Evolutionary conservation across 2,113 vertebrate species (phyloP), one percentile per base, ranked within the genome.

Genomic region (Gavia stellata): DNA sequence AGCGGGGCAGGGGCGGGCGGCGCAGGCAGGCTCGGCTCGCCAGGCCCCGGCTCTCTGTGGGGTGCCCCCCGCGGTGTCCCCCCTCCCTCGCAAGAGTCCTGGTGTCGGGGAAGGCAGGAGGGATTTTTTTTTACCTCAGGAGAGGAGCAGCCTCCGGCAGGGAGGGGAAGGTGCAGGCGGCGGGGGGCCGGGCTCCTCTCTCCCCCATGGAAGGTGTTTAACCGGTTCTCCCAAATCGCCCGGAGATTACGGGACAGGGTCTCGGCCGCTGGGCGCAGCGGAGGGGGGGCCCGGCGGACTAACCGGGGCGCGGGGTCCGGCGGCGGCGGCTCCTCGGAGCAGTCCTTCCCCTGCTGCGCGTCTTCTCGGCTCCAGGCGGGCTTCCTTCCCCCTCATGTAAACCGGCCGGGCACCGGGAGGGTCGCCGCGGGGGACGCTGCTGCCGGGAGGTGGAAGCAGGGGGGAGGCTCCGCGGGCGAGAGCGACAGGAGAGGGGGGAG

Each of bases 131-230:
- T 97, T 97, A 97, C 97, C 97, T 97, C 97, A 97, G 94, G 87
- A 95, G 95, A 93, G 97, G 87, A 91, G 96, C 97, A 90, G 96
- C 90, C 97, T 97, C 96, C 95, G 59, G 88, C 95, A 86, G 86
- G 96, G 97, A 96, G 96, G 96, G 94, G 88, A 94, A 86, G 95
- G 94, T 80, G 91, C 91, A 90, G 93, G 94, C 94, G 91, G 97
- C 96, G 96, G 94, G 92, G 96, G 94, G 91, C 87, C 94, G 94
- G 96, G 96, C 95, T 98, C 98, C 97, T 98, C 96, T 98, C 97
- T 98, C 98, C 98, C 98, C 98, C 98, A 98, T 98, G 97, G 98
- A 98, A 98, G 92, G 98, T 80, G 96, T 67, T 96, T 94, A 90
- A 81, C 94, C 97, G 96, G 96, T 90, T 96, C 94, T 97, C 96